These are phyloP conservation scores for Whitmania pigra DNA, from an alignment of 1,140 invertebrate species.

Conservation along the genomic window DNA sequence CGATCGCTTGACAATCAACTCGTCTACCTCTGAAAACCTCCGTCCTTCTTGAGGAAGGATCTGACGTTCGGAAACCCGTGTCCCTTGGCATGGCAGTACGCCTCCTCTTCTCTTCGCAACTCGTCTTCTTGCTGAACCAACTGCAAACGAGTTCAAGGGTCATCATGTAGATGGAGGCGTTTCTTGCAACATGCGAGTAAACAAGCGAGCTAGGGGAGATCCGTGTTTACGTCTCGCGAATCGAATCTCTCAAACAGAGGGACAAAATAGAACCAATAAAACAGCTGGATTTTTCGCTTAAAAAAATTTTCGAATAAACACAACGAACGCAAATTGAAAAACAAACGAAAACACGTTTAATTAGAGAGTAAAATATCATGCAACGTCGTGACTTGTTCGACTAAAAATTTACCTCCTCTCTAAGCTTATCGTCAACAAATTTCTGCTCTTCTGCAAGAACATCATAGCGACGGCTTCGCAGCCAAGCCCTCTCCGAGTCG, in stretches of 20 bases:
- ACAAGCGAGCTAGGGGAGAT: too few relatives aligned
- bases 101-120: conserved; percentile 36
- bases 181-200: too few relatives aligned
- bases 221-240: too few relatives aligned
- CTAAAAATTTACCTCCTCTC: conserved; percentile 31
- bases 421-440: conserved; percentile 32
- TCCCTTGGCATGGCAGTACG: conserved; percentile 36
- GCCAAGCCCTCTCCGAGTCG: conserved; percentile 12
- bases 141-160: conserved; percentile 24
- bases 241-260: too few relatives aligned
- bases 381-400: background rate
- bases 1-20: too few relatives aligned
- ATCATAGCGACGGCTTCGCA: conserved; percentile 32
- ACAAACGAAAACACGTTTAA: too few relatives aligned
- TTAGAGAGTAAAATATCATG: background rate
- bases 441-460: conserved; percentile 34
- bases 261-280: too few relatives aligned
- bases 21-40: conserved; percentile 19
- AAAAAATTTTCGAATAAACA: too few relatives aligned
- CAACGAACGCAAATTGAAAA: too few relatives aligned
- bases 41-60: conserved; percentile 33
- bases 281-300: too few relatives aligned
- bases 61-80: conserved; percentile 33
- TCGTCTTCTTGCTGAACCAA: conserved; percentile 37
- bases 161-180: background rate